These are phyloP conservation scores for Erebia ligea DNA, from an alignment of 2,888 invertebrate species.

Conservation along the genomic window DNA sequence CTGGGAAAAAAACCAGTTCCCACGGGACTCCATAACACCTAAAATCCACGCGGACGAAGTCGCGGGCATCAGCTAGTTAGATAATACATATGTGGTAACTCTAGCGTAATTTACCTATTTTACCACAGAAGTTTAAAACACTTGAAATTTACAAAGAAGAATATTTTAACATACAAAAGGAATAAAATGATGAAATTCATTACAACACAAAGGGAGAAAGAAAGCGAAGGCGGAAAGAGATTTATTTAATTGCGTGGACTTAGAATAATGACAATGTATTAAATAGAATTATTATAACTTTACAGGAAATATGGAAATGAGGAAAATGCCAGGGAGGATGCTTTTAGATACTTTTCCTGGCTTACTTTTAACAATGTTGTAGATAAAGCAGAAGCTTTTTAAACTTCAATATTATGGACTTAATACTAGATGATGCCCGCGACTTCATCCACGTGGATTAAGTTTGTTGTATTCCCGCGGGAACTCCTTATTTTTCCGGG, in stretches of 20 bases:
- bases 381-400: neutral
- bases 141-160: neutral
- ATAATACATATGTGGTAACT: no score
- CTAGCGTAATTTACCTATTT: no score
- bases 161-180: neutral
- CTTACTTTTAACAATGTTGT: neutral
- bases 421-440: no score
- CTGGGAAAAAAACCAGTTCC: no score
- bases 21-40: no score
- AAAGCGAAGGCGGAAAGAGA: conserved; percentile 15
- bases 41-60: no score
- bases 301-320: conserved; percentile 7
- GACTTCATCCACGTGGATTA: no score
- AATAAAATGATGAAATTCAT: conserved; percentile 5
- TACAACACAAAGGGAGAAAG: conserved; percentile 4
- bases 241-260: conserved; percentile 29
- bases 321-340: conserved; percentile 15
- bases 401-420: neutral
- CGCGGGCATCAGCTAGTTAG: no score
- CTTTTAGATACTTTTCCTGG: conserved; percentile 4
- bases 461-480: no score
- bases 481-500: no score
- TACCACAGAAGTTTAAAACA: neutral
- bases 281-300: conserved; percentile 12
- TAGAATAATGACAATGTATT: conserved; percentile 23